Conservation (phyloP, 2,888 invertebrate species). For the Andrena trimmerana region DNA sequence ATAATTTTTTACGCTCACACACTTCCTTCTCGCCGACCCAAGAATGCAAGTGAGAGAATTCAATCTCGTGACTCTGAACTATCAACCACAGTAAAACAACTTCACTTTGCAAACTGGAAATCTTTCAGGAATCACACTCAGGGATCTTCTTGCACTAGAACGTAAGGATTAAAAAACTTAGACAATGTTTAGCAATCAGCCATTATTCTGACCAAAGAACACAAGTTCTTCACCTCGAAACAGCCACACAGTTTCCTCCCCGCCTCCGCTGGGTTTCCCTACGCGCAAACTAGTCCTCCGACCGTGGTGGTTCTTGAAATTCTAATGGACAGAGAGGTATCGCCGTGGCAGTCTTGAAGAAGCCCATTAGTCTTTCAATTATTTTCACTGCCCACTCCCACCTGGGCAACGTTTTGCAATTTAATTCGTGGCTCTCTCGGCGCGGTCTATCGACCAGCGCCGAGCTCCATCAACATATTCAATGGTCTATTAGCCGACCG, state of each 20-base stretch:
- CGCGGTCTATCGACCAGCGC: conserved; percentile 50
- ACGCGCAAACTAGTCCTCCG: background rate
- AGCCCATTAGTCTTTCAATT: conserved; percentile 66
- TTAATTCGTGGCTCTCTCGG: conserved; percentile 60
- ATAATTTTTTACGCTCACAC: conserved; percentile 1
- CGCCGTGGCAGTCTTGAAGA: conserved; percentile 27
- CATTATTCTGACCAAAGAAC: background rate
- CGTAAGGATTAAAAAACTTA: no score
- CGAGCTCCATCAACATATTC: conserved; percentile 74
- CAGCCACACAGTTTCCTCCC: background rate
- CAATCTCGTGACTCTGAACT: background rate
- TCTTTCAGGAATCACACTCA: no score
- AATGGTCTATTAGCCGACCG: conserved; percentile 70
- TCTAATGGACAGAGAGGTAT: conserved; percentile 17
- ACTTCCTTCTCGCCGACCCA: background rate
- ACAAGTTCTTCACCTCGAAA: background rate
- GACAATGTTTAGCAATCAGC: no score
- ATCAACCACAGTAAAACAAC: no score
- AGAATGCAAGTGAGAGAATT: background rate
- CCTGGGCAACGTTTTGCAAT: conserved; percentile 65
- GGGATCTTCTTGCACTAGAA: no score
- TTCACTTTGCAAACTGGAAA: no score
- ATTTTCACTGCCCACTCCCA: conserved; percentile 61
- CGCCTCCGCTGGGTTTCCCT: conserved; percentile 13
- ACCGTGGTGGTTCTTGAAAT: conserved; percentile 33